Evolutionary conservation across 1,140 invertebrate species (phyloP).

Genomic region (Nasonia longicornis): DNA sequence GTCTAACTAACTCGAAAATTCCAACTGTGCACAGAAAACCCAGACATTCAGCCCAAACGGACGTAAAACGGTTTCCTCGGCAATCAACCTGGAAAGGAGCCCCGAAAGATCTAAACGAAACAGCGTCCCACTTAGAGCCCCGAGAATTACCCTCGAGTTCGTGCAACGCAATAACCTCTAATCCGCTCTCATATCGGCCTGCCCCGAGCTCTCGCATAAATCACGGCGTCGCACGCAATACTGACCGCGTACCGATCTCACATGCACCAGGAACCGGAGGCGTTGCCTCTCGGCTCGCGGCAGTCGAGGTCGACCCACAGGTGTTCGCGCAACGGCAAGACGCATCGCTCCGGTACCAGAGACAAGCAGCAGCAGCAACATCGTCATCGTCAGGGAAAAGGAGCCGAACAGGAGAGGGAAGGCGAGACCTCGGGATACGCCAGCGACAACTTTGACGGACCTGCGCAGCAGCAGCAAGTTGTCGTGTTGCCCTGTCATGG

Average conservation of each 20-base stretch:
- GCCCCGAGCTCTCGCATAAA: background rate
- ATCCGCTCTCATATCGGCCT: background rate
- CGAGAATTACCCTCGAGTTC: background rate
- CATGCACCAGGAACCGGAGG: conserved; percentile 48
- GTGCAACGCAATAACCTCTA: background rate
- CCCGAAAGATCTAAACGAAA: background rate
- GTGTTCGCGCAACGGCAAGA: conserved; percentile 38
- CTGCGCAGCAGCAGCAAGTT: conserved; percentile 66
- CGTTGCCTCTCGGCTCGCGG: background rate
- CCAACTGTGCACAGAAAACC: too few species aligned
- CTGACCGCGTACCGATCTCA: background rate
- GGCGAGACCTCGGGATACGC: conserved; percentile 80
- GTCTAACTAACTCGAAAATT: background rate
- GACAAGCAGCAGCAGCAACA: conserved; percentile 25
- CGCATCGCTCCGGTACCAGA: conserved; percentile 44
- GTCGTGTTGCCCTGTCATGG: conserved; percentile 45
- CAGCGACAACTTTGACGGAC: conserved; percentile 74
- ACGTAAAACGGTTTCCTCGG: background rate
- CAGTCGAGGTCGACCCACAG: conserved; percentile 27
- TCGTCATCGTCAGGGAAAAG: background rate
- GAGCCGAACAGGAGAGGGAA: conserved; percentile 69
- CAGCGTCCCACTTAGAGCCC: background rate
- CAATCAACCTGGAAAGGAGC: background rate
- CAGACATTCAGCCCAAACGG: background rate
- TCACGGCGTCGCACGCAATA: conserved; percentile 33